Evolutionary conservation across 2,797 vertebrate species (phyloP).

Genomic region (Echeneis naucrates): DNA sequence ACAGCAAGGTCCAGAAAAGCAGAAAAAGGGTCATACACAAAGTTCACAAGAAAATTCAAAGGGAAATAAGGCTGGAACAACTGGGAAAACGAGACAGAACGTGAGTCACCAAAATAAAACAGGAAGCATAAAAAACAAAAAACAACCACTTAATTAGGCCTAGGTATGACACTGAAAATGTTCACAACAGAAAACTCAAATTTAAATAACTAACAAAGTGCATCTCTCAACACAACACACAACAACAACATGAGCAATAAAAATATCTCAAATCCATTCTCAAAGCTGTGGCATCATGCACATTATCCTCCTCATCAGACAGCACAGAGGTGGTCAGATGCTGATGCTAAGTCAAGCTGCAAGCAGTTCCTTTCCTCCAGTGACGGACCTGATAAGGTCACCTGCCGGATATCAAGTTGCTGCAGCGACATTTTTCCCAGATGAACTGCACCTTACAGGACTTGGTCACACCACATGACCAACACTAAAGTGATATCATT

Average conservation of each 20-base stretch:
- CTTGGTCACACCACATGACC: neutral
- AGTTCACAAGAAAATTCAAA: too few relatives aligned
- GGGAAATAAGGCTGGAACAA: too few relatives aligned
- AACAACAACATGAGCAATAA: neutral
- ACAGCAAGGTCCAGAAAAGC: too few relatives aligned
- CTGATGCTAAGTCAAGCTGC: neutral
- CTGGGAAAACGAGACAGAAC: too few relatives aligned
- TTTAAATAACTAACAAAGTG: neutral
- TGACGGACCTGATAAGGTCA: neutral
- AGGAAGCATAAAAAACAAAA: too few relatives aligned
- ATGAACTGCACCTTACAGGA: neutral
- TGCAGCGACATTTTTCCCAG: neutral
- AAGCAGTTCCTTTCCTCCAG: neutral
- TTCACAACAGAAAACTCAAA: neutral
- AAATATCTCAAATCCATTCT: neutral
- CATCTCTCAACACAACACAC: neutral
- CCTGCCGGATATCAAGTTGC: neutral
- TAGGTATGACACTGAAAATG: too few relatives aligned
- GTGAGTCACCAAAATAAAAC: too few relatives aligned
- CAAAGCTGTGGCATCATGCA: neutral
- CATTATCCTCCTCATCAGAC: neutral
- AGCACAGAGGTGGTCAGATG: too few relatives aligned
- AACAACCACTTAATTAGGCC: too few relatives aligned
- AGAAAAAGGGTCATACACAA: too few relatives aligned
- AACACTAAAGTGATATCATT: neutral